Evolutionary conservation across 2,113 vertebrate species (phyloP).

Genomic region (Varanus komodoensis): DNA sequence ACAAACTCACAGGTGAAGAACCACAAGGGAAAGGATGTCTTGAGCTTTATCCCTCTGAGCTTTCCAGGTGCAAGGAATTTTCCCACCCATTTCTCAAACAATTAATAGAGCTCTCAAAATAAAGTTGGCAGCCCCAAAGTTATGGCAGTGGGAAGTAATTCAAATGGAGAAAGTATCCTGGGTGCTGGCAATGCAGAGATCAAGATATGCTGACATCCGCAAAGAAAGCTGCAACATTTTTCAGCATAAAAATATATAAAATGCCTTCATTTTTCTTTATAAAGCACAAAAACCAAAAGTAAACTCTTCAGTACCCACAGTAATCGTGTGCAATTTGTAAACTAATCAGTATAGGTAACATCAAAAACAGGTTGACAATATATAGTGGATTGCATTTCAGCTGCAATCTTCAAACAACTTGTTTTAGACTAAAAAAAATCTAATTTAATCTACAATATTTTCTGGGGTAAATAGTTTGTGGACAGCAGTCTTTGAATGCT

Average conservation of each 20-base stretch:
- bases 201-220: conserved; percentile 4
- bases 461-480: neutral
- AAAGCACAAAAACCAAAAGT: conserved; percentile 1
- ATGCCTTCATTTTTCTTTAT: neutral
- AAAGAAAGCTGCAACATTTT: conserved; percentile 33
- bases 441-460: neutral
- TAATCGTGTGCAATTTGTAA: conserved; percentile 25
- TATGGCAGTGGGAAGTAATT: conserved; percentile 15
- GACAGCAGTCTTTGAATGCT: conserved; percentile 43
- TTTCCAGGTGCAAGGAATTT: conserved; percentile 69
- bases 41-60: conserved; percentile 25
- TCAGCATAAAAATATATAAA: neutral
- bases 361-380: conserved; percentile 21
- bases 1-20: conserved; percentile 73
- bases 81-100: conserved; percentile 58
- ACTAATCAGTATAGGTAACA: conserved; percentile 25
- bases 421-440: neutral
- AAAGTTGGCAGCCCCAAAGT: conserved; percentile 23
- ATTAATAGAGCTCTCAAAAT: conserved; percentile 59
- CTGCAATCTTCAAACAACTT: neutral
- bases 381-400: neutral
- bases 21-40: conserved; percentile 72
- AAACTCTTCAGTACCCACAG: neutral
- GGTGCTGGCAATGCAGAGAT: conserved; percentile 5
- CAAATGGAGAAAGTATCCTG: conserved; percentile 37